phyloP scores from a whole-genome alignment of 2,797 vertebrate species.

The Poeciliopsis turneri region DNA sequence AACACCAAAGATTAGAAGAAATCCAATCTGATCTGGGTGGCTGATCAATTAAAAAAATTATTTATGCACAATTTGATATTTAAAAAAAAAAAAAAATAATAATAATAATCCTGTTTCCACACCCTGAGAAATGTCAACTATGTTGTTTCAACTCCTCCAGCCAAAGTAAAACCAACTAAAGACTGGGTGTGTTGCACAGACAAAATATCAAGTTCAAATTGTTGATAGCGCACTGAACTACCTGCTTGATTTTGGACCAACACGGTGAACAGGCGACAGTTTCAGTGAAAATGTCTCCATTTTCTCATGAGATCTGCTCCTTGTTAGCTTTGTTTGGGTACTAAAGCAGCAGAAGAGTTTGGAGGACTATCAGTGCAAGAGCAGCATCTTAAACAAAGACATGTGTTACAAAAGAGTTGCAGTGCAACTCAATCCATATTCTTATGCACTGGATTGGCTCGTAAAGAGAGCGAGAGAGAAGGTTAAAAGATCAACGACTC shows the following conservation, averaged over 20 bases:
- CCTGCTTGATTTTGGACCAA: too few species aligned
- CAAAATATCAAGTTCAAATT: conserved; percentile 4
- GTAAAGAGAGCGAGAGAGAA: conserved; percentile 70
- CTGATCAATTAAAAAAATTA: not conserved
- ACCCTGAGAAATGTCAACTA: not conserved
- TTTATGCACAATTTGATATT: not conserved
- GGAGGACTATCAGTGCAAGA: conserved; percentile 62
- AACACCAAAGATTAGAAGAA: not conserved
- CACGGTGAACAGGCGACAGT: not conserved
- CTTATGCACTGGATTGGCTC: conserved; percentile 61
- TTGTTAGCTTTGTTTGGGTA: conserved; percentile 45
- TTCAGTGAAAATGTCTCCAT: conserved; percentile 13
- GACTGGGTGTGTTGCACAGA: not conserved
- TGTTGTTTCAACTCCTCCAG: not conserved
- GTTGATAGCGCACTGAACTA: not conserved
- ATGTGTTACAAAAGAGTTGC: conserved; percentile 78
- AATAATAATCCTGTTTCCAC: not conserved
- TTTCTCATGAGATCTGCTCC: conserved; percentile 31
- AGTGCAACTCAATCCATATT: conserved; percentile 78
- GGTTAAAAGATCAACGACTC: conserved; percentile 76
- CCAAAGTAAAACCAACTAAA: not conserved
- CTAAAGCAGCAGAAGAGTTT: conserved; percentile 49
- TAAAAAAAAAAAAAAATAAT: not conserved
- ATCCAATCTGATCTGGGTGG: not conserved
- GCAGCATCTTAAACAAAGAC: conserved; percentile 80